Percentiles rank a stretch among this genome's conserved stretches.
Conservation (phyloP, 2,113 vertebrate genomes). For the Elgaria multicarinata region DNA sequence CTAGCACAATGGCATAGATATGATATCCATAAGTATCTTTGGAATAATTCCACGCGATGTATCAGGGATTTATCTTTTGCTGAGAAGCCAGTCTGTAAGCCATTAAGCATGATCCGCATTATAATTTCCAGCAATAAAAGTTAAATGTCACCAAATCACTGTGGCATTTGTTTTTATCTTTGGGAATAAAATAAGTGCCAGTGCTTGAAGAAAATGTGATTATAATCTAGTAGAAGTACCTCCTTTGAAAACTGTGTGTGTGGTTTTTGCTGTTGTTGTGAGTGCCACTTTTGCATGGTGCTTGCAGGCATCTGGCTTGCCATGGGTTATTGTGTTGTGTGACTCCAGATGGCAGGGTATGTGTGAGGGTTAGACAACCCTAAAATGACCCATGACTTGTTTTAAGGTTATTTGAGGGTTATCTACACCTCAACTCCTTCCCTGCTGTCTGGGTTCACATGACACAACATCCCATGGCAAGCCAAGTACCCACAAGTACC, state of each 20-base stretch:
- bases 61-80: neutral
- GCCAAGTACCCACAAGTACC: too few relatives aligned
- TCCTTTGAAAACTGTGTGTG: neutral
- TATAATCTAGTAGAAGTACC: neutral
- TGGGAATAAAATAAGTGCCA: slow-evolving; percentile 5
- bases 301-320: too few relatives aligned
- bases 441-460: too few relatives aligned
- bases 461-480: too few relatives aligned
- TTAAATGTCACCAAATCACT: slow-evolving; percentile 13
- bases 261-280: neutral
- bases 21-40: neutral
- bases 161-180: neutral
- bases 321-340: too few relatives aligned
- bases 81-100: neutral
- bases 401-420: too few relatives aligned
- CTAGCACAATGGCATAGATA: neutral
- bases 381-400: too few relatives aligned
- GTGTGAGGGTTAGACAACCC: too few relatives aligned
- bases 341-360: too few relatives aligned
- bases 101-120: neutral
- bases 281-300: too few relatives aligned
- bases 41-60: neutral
- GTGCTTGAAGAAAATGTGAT: neutral
- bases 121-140: slow-evolving; percentile 3
- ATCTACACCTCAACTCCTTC: too few relatives aligned